These are phyloP conservation scores for Notothenia rossii DNA, from an alignment of 2,113 vertebrate species.

Conservation along the genomic window DNA sequence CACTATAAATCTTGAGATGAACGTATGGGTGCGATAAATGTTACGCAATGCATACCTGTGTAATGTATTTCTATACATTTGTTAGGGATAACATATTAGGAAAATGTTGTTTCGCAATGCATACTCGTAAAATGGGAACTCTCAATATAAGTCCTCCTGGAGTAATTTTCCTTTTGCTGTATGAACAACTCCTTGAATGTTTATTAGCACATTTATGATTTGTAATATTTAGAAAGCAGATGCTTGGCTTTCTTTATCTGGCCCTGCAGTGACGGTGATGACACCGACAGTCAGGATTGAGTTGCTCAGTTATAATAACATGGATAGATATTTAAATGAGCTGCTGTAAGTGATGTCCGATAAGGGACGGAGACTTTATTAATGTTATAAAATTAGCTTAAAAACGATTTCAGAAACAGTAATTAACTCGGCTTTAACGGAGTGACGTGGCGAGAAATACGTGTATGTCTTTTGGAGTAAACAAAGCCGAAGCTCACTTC, in stretches of 20 bases:
- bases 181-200: too few relatives aligned
- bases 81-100: too few relatives aligned
- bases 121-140: too few relatives aligned
- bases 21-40: too few relatives aligned
- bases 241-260: constrained; percentile 2
- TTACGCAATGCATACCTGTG: too few relatives aligned
- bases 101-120: too few relatives aligned
- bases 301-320: not conserved
- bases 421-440: constrained; percentile 15
- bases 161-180: too few relatives aligned
- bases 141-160: too few relatives aligned
- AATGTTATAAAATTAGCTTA: not conserved
- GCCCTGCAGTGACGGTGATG: constrained; percentile 15
- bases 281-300: constrained; percentile 3
- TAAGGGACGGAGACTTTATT: not conserved
- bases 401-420: not conserved
- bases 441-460: constrained; percentile 81
- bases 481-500: constrained; percentile 36
- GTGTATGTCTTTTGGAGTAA: constrained; percentile 56
- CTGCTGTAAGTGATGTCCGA: not conserved
- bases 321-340: accelerated
- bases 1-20: too few relatives aligned
- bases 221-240: constrained; percentile 17
- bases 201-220: too few relatives aligned
- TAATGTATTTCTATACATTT: too few relatives aligned